phyloP scores from a whole-genome alignment of 1,140 invertebrate species.

The Capitella teleta region DNA sequence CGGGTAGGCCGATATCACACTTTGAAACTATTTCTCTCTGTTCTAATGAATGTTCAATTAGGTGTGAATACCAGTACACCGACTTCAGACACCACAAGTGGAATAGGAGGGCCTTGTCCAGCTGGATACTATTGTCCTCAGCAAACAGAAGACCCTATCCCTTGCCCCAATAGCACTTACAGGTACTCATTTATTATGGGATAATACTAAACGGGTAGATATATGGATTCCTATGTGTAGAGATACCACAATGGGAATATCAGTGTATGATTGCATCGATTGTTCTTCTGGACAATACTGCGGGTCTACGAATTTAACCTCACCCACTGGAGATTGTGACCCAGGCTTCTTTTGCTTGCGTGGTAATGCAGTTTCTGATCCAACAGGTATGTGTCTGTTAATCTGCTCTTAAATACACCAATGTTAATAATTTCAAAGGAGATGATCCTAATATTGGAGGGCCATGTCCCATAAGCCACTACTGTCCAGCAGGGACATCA shows the following conservation, averaged over 20 bases:
- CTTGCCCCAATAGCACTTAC: slow-evolving; percentile 31
- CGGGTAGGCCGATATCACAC: slow-evolving; percentile 19
- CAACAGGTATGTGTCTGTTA: not conserved
- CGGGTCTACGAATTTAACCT: slow-evolving; percentile 18
- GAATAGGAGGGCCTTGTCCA: slow-evolving; percentile 31
- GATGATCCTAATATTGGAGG: slow-evolving; percentile 17
- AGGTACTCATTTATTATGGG: slow-evolving; percentile 9
- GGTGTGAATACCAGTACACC: slow-evolving; percentile 30
- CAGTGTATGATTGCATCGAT: slow-evolving; percentile 20
- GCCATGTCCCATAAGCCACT: slow-evolving; percentile 30
- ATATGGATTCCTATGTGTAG: not conserved
- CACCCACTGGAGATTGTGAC: slow-evolving; percentile 23
- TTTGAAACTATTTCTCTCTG: no score
- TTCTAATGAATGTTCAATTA: no score
- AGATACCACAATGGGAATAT: slow-evolving; percentile 15
- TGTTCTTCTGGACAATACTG: slow-evolving; percentile 32
- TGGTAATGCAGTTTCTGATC: slow-evolving; percentile 16
- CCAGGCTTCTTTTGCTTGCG: slow-evolving; percentile 29
- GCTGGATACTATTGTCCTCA: slow-evolving; percentile 27
- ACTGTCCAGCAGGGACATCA: slow-evolving; percentile 31
- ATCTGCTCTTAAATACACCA: no score
- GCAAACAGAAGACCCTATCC: slow-evolving; percentile 25
- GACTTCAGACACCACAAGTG: slow-evolving; percentile 23
- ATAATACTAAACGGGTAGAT: not conserved
- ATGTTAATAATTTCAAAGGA: not conserved